Conservation (phyloP, 1,140 invertebrate genomes). For the Aphis craccivora region DNA sequence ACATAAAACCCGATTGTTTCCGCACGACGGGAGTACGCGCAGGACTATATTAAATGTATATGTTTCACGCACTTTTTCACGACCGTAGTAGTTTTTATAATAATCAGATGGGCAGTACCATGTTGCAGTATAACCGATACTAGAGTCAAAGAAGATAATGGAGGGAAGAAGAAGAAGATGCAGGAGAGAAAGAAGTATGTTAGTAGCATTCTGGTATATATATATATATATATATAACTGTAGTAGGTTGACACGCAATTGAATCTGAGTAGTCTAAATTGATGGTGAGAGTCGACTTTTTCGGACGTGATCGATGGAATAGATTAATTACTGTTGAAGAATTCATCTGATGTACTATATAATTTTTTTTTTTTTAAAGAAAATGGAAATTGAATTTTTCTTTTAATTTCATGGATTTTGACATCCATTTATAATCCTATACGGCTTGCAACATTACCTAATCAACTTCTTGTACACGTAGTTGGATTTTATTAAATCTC, state of each 20-base stretch:
- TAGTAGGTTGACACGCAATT: neutral
- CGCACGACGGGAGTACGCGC: neutral
- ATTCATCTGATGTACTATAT: neutral
- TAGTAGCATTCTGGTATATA: neutral
- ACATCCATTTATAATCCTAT: neutral
- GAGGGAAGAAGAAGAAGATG: neutral
- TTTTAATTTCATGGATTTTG: neutral
- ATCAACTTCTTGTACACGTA: neutral
- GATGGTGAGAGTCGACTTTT: neutral
- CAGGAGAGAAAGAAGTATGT: neutral
- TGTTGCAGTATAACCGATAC: neutral
- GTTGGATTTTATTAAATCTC: neutral
- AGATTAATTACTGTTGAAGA: neutral
- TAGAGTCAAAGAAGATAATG: neutral
- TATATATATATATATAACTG: neutral
- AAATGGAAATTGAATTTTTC: neutral
- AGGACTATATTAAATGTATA: neutral
- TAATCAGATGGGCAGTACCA: neutral
- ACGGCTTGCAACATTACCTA: neutral
- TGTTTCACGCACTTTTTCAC: neutral
- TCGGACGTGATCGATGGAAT: neutral
- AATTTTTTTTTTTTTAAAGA: neutral
- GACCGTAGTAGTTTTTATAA: constrained; percentile 27
- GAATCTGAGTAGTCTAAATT: neutral
- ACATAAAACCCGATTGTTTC: constrained; percentile 54